Conservation (phyloP, 2,888 invertebrate species). For the Griposia aprilina region DNA sequence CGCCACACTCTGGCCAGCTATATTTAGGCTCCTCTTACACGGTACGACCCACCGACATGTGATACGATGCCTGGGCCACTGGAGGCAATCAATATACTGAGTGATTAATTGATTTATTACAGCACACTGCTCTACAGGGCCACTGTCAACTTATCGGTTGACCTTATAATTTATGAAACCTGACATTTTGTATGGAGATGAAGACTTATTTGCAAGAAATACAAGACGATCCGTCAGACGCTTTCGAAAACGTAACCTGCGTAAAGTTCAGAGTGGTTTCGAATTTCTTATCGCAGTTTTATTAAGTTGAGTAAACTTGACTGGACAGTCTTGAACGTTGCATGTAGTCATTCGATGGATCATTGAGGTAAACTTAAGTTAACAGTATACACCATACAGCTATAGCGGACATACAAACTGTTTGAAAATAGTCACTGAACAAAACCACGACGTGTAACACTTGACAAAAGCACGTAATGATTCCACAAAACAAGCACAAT, state of each 20-base stretch:
- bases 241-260: conserved; percentile 72
- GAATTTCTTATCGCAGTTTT: conserved; percentile 68
- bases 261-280: conserved; percentile 65
- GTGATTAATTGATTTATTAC: conserved; percentile 80
- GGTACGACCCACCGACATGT: conserved; percentile 80
- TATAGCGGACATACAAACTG: conserved; percentile 52
- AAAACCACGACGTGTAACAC: conserved; percentile 68
- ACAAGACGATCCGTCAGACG: conserved; percentile 62
- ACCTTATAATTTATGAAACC: conserved; percentile 75
- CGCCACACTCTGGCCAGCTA: conserved; percentile 76
- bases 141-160: conserved; percentile 75
- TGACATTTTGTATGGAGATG: conserved; percentile 69
- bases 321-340: conserved; percentile 48
- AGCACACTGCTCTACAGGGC: conserved; percentile 77
- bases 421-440: conserved; percentile 68
- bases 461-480: conserved; percentile 71
- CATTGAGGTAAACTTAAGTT: conserved; percentile 49
- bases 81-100: conserved; percentile 79
- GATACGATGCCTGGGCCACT: conserved; percentile 79
- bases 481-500: conserved; percentile 71
- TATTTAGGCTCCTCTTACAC: conserved; percentile 83
- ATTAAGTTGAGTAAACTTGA: conserved; percentile 70
- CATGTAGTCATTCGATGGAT: conserved; percentile 58
- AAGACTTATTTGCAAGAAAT: conserved; percentile 65
- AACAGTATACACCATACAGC: conserved; percentile 34